These are phyloP conservation scores for Chelon labrosus DNA, from an alignment of 2,797 vertebrate genomes.

Conservation along the genomic window DNA sequence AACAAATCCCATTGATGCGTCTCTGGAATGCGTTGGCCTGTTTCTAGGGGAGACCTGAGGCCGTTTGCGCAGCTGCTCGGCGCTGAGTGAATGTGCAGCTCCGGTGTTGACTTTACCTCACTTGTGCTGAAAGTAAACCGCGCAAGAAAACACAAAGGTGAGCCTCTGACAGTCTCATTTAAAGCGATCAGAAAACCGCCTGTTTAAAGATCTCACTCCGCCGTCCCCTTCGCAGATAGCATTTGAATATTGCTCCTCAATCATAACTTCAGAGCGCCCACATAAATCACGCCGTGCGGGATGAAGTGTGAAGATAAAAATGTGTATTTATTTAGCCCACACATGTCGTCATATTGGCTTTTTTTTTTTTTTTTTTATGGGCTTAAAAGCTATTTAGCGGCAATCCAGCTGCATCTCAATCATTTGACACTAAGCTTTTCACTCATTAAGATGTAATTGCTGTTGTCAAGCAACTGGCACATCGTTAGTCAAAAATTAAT, in stretches of 20 bases:
- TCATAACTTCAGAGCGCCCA: slow-evolving; percentile 28
- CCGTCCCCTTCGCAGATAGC: slow-evolving; percentile 6
- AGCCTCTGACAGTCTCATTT: slow-evolving; percentile 30
- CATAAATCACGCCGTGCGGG: slow-evolving; percentile 44
- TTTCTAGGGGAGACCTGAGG: slow-evolving; percentile 74
- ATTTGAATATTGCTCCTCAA: slow-evolving; percentile 22
- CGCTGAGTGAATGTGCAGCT: slow-evolving; percentile 62
- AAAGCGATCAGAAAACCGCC: slow-evolving; percentile 26
- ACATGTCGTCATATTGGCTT: slow-evolving; percentile 49
- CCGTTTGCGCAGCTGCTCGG: slow-evolving; percentile 70
- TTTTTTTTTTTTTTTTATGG: slow-evolving; percentile 36
- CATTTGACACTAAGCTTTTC: slow-evolving; percentile 75
- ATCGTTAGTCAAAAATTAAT: slow-evolving; percentile 81
- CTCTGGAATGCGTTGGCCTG: slow-evolving; percentile 74
- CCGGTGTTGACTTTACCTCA: slow-evolving; percentile 42
- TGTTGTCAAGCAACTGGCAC: slow-evolving; percentile 79
- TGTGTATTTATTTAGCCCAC: slow-evolving; percentile 45
- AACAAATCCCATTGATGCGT: slow-evolving; percentile 82
- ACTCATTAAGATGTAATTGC: slow-evolving; percentile 82
- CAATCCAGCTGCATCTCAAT: slow-evolving; percentile 76
- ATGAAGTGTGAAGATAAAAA: slow-evolving; percentile 57
- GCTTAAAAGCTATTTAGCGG: slow-evolving; percentile 69
- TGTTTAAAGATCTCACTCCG: slow-evolving; percentile 26
- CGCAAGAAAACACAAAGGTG: slow-evolving; percentile 36
- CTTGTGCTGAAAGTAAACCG: slow-evolving; percentile 39